Conservation (phyloP, 2,888 invertebrate species). For the Cetonia aurata region DNA sequence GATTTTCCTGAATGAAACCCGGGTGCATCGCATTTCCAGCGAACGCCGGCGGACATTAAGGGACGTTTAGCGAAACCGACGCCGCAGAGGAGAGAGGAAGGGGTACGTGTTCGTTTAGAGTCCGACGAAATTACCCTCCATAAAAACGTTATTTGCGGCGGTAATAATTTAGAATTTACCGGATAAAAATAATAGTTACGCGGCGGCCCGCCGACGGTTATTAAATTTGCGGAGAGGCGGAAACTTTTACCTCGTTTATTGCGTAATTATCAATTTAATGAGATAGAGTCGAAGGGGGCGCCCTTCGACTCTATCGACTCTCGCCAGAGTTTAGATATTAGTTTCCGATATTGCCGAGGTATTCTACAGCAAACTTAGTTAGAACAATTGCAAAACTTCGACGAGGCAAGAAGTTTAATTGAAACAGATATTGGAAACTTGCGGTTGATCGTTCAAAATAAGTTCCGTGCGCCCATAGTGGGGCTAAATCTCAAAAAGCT, state of each 20-base stretch:
- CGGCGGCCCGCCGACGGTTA: background rate
- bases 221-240: conserved; percentile 12
- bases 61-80: too few relatives aligned
- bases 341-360: conserved; percentile 39
- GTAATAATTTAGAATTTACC: conserved; percentile 24
- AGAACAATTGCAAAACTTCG: conserved; percentile 36
- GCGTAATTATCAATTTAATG: conserved; percentile 38
- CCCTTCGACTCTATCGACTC: too few relatives aligned
- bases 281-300: conserved; percentile 23
- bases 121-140: background rate
- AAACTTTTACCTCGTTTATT: conserved; percentile 26
- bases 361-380: conserved; percentile 28
- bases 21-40: too few relatives aligned
- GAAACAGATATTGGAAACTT: conserved; percentile 33
- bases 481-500: too few relatives aligned
- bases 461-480: background rate
- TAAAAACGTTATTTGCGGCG: conserved; percentile 20
- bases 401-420: conserved; percentile 36
- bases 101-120: too few relatives aligned
- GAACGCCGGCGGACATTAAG: too few relatives aligned
- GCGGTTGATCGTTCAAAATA: conserved; percentile 28
- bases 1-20: too few relatives aligned
- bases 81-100: too few relatives aligned
- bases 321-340: conserved; percentile 42
- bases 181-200: conserved; percentile 24